Conservation (phyloP, 2,797 vertebrate species). For the Trichosurus vulpecula region DNA sequence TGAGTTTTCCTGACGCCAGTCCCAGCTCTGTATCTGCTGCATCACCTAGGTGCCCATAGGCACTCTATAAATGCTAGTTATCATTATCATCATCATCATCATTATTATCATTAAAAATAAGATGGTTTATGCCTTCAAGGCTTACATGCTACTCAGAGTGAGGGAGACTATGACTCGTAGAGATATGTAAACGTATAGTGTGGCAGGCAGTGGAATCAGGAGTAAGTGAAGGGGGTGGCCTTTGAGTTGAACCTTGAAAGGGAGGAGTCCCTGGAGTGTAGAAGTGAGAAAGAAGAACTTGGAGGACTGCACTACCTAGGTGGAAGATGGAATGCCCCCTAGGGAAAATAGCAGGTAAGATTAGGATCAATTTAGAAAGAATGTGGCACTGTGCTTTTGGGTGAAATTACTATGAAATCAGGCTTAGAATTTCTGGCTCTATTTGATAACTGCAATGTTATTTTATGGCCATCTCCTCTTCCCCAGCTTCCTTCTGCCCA, state of each 20-base stretch:
- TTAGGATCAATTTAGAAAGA: not conserved
- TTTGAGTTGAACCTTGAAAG: not conserved
- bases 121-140: not conserved
- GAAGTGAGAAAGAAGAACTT: not conserved
- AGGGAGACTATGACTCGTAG: not conserved
- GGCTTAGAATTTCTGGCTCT: not conserved
- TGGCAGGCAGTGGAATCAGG: not conserved
- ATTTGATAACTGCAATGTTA: not conserved
- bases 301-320: not conserved
- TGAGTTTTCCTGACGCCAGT: not conserved
- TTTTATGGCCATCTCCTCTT: not conserved
- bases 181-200: not conserved
- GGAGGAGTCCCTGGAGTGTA: not conserved
- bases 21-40: not conserved
- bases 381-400: not conserved
- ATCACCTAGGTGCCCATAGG: not conserved
- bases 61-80: not conserved
- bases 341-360: not conserved
- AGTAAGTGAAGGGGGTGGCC: not conserved
- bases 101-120: not conserved
- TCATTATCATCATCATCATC: not conserved
- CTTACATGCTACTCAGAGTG: not conserved
- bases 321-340: not conserved
- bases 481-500: not conserved
- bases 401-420: not conserved